Evolutionary conservation across 2,888 invertebrate genomes (phyloP).

Genomic region (Julus scanicus): DNA sequence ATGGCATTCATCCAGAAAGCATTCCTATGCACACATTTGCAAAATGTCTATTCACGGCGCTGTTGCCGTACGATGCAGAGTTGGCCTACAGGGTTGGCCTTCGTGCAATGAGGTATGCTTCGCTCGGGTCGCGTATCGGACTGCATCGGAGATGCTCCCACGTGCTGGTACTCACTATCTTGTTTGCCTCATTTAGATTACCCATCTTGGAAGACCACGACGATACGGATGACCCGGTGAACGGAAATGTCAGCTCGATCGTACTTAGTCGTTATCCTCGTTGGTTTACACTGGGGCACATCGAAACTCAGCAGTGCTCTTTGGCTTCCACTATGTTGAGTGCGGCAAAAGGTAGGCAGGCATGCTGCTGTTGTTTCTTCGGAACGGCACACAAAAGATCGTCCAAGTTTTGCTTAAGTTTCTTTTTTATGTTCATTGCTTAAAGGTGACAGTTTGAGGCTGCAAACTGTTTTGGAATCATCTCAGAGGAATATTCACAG

Average conservation of each 20-base stretch:
- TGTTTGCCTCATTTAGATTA: slow-evolving; percentile 67
- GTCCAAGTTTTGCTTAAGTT: slow-evolving; percentile 3
- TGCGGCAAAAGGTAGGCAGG: slow-evolving; percentile 74
- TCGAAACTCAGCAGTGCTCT: slow-evolving; percentile 83
- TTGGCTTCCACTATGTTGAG: slow-evolving; percentile 81
- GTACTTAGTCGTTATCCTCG: slow-evolving; percentile 74
- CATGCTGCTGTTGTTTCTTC: too few relatives aligned
- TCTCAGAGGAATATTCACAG: slow-evolving; percentile 85
- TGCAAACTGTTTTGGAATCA: slow-evolving; percentile 80
- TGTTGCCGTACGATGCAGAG: slow-evolving; percentile 80
- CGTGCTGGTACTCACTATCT: too few relatives aligned
- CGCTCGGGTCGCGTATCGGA: neutral
- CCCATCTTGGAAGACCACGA: slow-evolving; percentile 80
- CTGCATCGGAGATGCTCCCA: neutral
- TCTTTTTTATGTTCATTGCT: slow-evolving; percentile 57
- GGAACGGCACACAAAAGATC: neutral
- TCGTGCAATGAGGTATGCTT: slow-evolving; percentile 75
- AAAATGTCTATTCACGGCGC: slow-evolving; percentile 79
- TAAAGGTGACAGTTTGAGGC: slow-evolving; percentile 74
- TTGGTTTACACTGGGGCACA: slow-evolving; percentile 84
- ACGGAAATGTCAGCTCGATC: slow-evolving; percentile 69
- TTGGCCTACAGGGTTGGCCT: slow-evolving; percentile 83
- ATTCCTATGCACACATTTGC: slow-evolving; percentile 89
- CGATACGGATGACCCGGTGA: slow-evolving; percentile 73
- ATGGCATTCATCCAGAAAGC: slow-evolving; percentile 82